phyloP scores from a whole-genome alignment of 2,797 vertebrate species.

The Myioborus melanocephalus region DNA sequence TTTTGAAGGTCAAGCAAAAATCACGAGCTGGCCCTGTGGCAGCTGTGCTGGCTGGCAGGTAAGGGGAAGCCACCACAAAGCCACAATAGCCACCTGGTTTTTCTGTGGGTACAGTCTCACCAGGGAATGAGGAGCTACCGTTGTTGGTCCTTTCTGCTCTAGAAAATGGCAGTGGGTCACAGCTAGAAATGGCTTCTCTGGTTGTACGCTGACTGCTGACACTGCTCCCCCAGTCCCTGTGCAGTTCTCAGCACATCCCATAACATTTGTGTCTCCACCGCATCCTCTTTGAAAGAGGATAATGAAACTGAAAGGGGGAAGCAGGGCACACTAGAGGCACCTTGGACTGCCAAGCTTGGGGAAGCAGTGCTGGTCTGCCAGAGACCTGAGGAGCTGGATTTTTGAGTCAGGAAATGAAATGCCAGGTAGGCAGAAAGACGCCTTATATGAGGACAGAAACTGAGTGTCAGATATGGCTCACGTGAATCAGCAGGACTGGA shows the following conservation, averaged over 20 bases:
- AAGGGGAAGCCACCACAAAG: not conserved
- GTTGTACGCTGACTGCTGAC: not conserved
- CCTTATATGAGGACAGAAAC: not conserved
- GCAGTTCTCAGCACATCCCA: not conserved
- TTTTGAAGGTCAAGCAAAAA: constrained; percentile 6
- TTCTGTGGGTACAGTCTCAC: not conserved
- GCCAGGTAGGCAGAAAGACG: not conserved
- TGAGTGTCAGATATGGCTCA: rapidly evolving
- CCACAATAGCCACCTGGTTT: not conserved
- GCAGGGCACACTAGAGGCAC: not conserved
- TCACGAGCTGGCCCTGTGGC: rapidly evolving
- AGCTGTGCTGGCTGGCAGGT: not conserved
- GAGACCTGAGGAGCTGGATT: not conserved
- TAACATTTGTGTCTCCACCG: not conserved
- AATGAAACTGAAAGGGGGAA: constrained; percentile 37
- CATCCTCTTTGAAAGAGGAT: constrained; percentile 23
- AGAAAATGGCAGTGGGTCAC: not conserved
- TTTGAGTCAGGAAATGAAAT: not conserved
- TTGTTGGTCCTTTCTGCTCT: not conserved
- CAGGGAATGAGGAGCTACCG: not conserved
- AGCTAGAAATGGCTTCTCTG: not conserved
- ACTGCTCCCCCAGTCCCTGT: rapidly evolving
- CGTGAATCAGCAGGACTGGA: rapidly evolving
- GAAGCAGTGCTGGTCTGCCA: not conserved
- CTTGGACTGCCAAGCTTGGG: not conserved